Evolutionary conservation across 1,140 invertebrate species (phyloP).

Genomic region (Aphelinus certus): DNA sequence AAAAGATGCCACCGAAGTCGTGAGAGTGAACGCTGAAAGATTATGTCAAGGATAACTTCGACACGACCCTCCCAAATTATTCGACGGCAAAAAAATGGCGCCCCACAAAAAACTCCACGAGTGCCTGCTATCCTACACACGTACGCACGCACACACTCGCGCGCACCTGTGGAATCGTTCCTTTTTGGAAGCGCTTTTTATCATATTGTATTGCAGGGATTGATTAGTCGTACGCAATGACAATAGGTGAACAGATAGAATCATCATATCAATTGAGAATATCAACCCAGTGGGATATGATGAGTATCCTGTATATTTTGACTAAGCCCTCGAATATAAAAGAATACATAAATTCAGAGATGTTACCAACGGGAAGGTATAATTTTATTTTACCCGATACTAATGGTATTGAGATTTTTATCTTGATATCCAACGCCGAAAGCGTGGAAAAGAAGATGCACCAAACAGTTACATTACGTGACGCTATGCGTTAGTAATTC

Average conservation of each 20-base stretch:
- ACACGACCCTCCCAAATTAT: slow-evolving; percentile 5
- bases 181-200: too few species aligned
- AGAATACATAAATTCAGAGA: background rate
- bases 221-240: too few species aligned
- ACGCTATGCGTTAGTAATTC: slow-evolving; percentile 43
- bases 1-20: slow-evolving; percentile 1
- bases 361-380: background rate
- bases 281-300: too few species aligned
- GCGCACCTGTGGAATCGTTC: background rate
- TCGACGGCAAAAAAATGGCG: slow-evolving; percentile 13
- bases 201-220: too few species aligned
- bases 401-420: background rate
- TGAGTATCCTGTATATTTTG: too few species aligned
- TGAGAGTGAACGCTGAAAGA: slow-evolving; percentile 6
- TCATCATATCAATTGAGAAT: too few species aligned
- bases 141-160: background rate
- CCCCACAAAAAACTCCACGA: background rate
- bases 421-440: background rate
- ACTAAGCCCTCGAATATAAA: too few species aligned
- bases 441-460: slow-evolving; percentile 3
- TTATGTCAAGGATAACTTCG: slow-evolving; percentile 25
- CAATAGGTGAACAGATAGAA: too few species aligned
- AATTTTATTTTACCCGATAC: too few species aligned
- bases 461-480: slow-evolving; percentile 44
- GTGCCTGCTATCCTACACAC: too few species aligned